phyloP scores from a whole-genome alignment of 2,888 invertebrate species.

The Lithodes maja region DNA sequence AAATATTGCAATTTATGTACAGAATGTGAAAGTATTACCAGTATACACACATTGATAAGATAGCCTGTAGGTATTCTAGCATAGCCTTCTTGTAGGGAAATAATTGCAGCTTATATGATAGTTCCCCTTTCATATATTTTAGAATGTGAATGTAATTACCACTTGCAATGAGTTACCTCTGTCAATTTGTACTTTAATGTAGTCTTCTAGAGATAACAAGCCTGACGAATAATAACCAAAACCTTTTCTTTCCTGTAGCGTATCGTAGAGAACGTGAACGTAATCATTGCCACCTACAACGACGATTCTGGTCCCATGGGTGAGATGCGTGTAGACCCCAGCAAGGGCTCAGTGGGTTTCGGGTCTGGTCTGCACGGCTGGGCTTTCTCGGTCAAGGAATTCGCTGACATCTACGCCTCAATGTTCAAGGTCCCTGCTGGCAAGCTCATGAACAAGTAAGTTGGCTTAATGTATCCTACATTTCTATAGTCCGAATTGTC shows the following conservation, averaged over 20 bases:
- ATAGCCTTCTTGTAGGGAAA: too few species aligned
- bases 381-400: constrained; percentile 99
- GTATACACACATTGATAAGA: too few species aligned
- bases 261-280: constrained; percentile 99
- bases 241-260: constrained; percentile 77
- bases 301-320: constrained; percentile 99
- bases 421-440: constrained; percentile 98
- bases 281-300: constrained; percentile 99
- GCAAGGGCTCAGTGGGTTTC: constrained; percentile 99
- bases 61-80: too few species aligned
- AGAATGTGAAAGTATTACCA: too few species aligned
- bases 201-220: too few species aligned
- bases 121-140: too few species aligned
- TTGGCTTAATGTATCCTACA: not conserved
- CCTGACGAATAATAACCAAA: too few species aligned
- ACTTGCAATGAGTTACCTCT: too few species aligned
- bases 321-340: constrained; percentile 97
- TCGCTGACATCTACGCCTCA: constrained; percentile 98
- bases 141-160: too few species aligned
- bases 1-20: too few species aligned
- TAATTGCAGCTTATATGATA: too few species aligned
- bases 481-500: not conserved
- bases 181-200: too few species aligned
- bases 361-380: constrained; percentile 99
- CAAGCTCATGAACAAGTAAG: constrained; percentile 93